Evolutionary conservation across 1,140 invertebrate species (phyloP).

Genomic region (Cepaea nemoralis): DNA sequence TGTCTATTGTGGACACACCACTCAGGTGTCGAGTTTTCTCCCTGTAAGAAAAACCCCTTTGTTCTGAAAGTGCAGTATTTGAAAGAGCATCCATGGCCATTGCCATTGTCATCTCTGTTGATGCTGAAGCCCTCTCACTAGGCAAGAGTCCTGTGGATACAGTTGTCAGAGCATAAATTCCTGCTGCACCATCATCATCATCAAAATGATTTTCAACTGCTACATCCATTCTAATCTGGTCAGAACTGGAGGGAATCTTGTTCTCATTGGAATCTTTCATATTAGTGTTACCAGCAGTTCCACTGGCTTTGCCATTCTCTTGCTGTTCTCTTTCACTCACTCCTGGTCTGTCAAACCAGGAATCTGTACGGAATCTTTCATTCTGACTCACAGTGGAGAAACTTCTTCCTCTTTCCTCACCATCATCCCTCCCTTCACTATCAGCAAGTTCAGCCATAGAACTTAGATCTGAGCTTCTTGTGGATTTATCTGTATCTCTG

Average conservation of each 20-base stretch:
- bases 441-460: background rate
- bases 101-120: background rate
- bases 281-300: background rate
- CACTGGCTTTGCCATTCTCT: background rate
- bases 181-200: background rate
- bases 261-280: background rate
- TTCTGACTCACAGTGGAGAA: background rate
- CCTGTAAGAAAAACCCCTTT: background rate
- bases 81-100: background rate
- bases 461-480: background rate
- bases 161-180: background rate
- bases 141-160: background rate
- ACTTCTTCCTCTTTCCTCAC: background rate
- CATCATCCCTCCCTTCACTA: background rate
- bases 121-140: background rate
- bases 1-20: conserved; percentile 19
- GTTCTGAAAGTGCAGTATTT: background rate
- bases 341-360: background rate
- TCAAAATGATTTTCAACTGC: background rate
- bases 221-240: background rate
- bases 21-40: conserved; percentile 31
- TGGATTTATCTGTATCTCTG: background rate
- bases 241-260: background rate
- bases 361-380: background rate
- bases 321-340: background rate